phyloP scores from a whole-genome alignment of 2,113 vertebrate genomes.

The Pseudorhombus dupliciocellatus region DNA sequence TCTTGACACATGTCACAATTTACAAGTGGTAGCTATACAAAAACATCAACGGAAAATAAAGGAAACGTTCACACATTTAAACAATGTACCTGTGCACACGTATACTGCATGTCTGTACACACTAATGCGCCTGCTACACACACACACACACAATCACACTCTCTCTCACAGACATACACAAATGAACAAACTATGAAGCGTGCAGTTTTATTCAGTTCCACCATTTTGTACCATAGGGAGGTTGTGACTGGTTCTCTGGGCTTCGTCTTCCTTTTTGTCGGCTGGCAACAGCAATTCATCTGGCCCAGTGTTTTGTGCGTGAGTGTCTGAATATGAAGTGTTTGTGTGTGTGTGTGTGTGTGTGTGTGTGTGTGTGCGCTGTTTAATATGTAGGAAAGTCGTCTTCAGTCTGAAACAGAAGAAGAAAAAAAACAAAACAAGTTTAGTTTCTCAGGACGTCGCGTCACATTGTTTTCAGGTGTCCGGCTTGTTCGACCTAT shows the following conservation, averaged over 20 bases:
- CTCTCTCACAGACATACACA: slow-evolving; percentile 36
- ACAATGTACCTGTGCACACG: slow-evolving; percentile 70
- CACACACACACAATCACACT: slow-evolving; percentile 20
- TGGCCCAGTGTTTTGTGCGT: slow-evolving; percentile 5
- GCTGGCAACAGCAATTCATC: slow-evolving; percentile 18
- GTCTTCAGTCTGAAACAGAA: slow-evolving; percentile 64
- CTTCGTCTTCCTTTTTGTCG: slow-evolving; percentile 32
- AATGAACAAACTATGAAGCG: slow-evolving; percentile 57
- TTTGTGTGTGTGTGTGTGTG: slow-evolving; percentile 10
- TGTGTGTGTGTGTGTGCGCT: slow-evolving; percentile 7
- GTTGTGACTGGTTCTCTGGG: slow-evolving; percentile 53
- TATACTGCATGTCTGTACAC: slow-evolving; percentile 62
- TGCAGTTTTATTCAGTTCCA: slow-evolving; percentile 50
- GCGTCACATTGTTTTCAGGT: slow-evolving; percentile 35
- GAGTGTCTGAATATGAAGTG: background rate
- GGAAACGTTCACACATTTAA: slow-evolving; percentile 42
- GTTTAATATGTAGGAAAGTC: slow-evolving; percentile 50
- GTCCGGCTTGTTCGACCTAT: slow-evolving; percentile 32
- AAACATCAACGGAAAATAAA: slow-evolving; percentile 55
- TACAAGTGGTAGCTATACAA: slow-evolving; percentile 84
- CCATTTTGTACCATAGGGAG: slow-evolving; percentile 69
- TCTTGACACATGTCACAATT: slow-evolving; percentile 84
- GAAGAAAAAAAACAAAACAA: slow-evolving; percentile 36
- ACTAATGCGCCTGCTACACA: slow-evolving; percentile 48
- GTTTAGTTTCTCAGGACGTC: slow-evolving; percentile 40